These are phyloP conservation scores for Whitmania pigra DNA, from an alignment of 1,140 invertebrate genomes.

Conservation along the genomic window DNA sequence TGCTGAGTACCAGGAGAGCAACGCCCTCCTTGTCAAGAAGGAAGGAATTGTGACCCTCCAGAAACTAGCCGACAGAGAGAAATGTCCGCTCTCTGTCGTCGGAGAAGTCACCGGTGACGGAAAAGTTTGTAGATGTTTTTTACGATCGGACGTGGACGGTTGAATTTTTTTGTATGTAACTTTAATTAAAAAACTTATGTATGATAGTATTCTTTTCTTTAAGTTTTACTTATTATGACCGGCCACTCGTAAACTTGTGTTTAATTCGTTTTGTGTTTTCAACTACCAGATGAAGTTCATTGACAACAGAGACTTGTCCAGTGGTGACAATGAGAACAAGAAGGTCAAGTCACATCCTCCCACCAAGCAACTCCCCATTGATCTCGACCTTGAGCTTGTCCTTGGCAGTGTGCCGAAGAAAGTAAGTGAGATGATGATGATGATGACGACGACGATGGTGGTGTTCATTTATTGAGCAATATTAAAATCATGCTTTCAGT, in stretches of 20 bases:
- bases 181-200: not conserved
- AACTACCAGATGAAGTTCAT: conserved; percentile 8
- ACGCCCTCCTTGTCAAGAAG: conserved; percentile 64
- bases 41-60: conserved; percentile 53
- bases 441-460: not conserved
- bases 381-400: conserved; percentile 75
- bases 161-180: not conserved
- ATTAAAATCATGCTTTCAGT: not conserved
- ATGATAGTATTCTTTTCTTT: not conserved
- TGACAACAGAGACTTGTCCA: not conserved
- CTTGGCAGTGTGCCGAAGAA: conserved; percentile 75
- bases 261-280: not conserved
- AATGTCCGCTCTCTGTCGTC: conserved; percentile 82
- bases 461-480: too few relatives aligned
- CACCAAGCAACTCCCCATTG: conserved; percentile 53
- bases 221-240: too few relatives aligned
- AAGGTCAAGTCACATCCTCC: conserved; percentile 34
- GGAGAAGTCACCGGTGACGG: conserved; percentile 78
- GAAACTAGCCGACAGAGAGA: conserved; percentile 67
- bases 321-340: conserved; percentile 29
- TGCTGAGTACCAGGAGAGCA: conserved; percentile 93
- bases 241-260: too few relatives aligned
- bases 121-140: conserved; percentile 43
- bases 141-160: not conserved
- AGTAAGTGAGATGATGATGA: conserved; percentile 36